A percentile compares a stretch with the other conserved stretches of the same genome.
phyloP scores from a whole-genome alignment of 2,888 invertebrate species.

The Colletes collaris region DNA sequence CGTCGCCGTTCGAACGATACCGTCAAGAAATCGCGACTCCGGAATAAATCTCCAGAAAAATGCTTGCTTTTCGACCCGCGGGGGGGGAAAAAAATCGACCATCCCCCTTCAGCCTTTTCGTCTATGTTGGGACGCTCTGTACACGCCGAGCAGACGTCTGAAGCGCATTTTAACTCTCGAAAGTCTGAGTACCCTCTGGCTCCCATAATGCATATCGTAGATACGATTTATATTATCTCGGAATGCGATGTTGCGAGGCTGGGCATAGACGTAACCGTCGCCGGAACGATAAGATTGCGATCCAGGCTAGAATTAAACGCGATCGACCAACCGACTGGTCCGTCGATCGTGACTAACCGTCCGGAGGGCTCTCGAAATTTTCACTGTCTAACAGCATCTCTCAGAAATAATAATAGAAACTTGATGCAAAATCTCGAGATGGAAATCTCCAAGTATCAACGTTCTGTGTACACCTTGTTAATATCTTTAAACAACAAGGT shows the following conservation, averaged over 20 bases:
- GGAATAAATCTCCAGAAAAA: too few relatives aligned
- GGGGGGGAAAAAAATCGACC: too few relatives aligned
- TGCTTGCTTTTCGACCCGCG: too few relatives aligned
- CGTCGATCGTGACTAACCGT: slow-evolving; percentile 9
- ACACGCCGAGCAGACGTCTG: slow-evolving; percentile 10
- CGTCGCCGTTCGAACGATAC: not conserved
- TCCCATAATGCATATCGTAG: slow-evolving; percentile 27
- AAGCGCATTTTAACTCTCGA: slow-evolving; percentile 10
- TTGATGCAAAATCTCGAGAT: too few relatives aligned
- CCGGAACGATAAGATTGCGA: slow-evolving; percentile 1
- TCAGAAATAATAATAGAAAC: too few relatives aligned
- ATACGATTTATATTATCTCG: slow-evolving; percentile 33
- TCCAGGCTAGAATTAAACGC: slow-evolving; percentile 5
- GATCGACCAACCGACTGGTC: not conserved
- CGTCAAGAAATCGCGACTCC: too few relatives aligned
- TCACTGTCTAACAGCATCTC: not conserved
- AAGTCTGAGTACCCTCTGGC: slow-evolving; percentile 11
- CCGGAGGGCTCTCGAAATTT: slow-evolving; percentile 11
- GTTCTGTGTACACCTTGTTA: too few relatives aligned
- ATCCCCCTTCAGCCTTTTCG: too few relatives aligned
- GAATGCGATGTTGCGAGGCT: slow-evolving; percentile 17
- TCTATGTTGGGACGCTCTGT: not conserved
- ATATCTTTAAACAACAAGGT: too few relatives aligned
- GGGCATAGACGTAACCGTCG: slow-evolving; percentile 21
- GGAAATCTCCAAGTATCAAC: too few relatives aligned